These are phyloP conservation scores for Adelges cooleyi DNA, from an alignment of 1,140 invertebrate species.

Conservation along the genomic window DNA sequence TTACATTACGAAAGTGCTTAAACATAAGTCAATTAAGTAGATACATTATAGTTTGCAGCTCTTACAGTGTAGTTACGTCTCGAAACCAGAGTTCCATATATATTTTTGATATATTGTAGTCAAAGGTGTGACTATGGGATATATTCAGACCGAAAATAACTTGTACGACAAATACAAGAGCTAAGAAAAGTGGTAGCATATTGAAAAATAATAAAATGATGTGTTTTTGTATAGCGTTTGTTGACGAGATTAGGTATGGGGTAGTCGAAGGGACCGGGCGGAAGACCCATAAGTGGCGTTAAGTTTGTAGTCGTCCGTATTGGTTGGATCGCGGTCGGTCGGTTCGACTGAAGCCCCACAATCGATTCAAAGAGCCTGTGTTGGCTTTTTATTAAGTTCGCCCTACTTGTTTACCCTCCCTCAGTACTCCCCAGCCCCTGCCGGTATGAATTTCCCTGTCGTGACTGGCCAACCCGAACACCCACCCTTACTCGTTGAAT, in stretches of 20 bases:
- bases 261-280: neutral
- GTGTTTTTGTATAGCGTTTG: constrained; percentile 17
- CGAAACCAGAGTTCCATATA: too few relatives aligned
- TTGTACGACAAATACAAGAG: too few relatives aligned
- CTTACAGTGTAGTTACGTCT: too few relatives aligned
- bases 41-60: too few relatives aligned
- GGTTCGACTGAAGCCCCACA: constrained; percentile 14
- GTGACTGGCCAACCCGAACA: too few relatives aligned
- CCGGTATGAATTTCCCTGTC: neutral
- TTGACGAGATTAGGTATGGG: constrained; percentile 4
- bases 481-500: neutral
- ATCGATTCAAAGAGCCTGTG: constrained; percentile 7
- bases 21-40: too few relatives aligned
- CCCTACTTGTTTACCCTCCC: constrained; percentile 11
- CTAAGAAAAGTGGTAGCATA: too few relatives aligned
- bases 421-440: neutral
- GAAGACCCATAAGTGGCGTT: constrained; percentile 25
- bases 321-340: constrained; percentile 22
- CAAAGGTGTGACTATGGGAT: too few relatives aligned
- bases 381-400: constrained; percentile 24
- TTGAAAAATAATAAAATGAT: constrained; percentile 13
- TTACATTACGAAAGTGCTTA: too few relatives aligned
- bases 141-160: too few relatives aligned
- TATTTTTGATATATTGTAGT: too few relatives aligned
- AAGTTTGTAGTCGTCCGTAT: constrained; percentile 23